phyloP scores from a whole-genome alignment of 2,797 vertebrate species.

The Stomatorhinus walkeri region DNA sequence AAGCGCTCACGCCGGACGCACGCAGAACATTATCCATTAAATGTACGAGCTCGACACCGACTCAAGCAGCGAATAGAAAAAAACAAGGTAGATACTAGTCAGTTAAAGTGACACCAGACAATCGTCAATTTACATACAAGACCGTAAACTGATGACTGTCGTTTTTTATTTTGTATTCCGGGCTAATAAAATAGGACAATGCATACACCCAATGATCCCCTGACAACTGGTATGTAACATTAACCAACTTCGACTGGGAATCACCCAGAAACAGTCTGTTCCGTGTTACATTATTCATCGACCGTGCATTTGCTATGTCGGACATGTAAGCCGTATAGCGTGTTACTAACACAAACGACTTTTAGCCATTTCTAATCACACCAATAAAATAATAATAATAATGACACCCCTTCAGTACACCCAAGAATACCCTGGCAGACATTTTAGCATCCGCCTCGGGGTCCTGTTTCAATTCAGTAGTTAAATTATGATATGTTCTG shows the following conservation, averaged over 20 bases:
- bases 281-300: constrained; percentile 15
- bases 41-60: background rate
- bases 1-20: background rate
- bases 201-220: background rate
- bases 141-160: background rate
- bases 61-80: background rate
- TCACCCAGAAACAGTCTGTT: constrained; percentile 6
- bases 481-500: background rate
- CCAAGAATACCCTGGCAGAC: background rate
- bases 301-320: background rate
- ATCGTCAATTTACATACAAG: background rate
- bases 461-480: background rate
- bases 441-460: background rate
- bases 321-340: background rate
- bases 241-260: background rate
- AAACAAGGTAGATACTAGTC: background rate
- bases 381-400: background rate
- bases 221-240: background rate
- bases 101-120: background rate
- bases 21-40: background rate
- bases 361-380: background rate
- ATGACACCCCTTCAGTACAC: background rate
- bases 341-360: background rate
- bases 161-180: background rate
- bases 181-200: background rate